Evolutionary conservation across 1,140 invertebrate genomes (phyloP).

Genomic region (Leptinotarsa defecta): DNA sequence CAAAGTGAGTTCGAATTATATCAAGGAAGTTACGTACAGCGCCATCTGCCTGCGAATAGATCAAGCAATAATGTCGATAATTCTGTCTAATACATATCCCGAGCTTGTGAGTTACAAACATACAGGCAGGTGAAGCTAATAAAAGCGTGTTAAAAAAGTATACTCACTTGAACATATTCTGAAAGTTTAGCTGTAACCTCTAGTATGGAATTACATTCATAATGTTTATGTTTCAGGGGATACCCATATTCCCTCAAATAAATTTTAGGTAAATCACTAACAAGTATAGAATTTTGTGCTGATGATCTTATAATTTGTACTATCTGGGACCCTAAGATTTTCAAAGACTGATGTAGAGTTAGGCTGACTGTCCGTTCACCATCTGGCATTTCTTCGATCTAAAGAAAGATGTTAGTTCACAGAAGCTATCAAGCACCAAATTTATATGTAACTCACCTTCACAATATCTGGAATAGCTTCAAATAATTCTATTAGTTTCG

Average conservation of each 20-base stretch:
- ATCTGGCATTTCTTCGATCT: conserved; percentile 62
- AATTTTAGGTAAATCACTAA: conserved; percentile 59
- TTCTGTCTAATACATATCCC: no score
- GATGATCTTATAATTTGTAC: conserved; percentile 58
- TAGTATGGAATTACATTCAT: conserved; percentile 60
- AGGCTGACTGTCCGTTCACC: conserved; percentile 64
- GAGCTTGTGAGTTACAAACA: no score
- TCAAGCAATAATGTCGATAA: no score
- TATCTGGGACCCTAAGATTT: conserved; percentile 64
- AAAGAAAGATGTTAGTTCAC: conserved; percentile 7
- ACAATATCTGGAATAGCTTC: conserved; percentile 88
- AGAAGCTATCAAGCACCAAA: conserved; percentile 6
- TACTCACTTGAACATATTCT: conserved; percentile 51
- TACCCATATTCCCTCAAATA: conserved; percentile 66
- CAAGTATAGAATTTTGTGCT: conserved; percentile 54
- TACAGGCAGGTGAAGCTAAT: no score
- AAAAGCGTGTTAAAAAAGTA: background rate
- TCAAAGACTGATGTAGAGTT: conserved; percentile 61
- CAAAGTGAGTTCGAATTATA: no score
- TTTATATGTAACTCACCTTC: conserved; percentile 60
- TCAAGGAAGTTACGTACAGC: no score
- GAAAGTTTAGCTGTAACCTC: conserved; percentile 62
- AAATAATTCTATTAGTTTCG: conserved; percentile 90
- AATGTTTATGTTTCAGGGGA: conserved; percentile 62
- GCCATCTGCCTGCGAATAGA: no score